Evolutionary conservation across 1,140 invertebrate genomes (phyloP).

Genomic region (Neuroterus valhalla): DNA sequence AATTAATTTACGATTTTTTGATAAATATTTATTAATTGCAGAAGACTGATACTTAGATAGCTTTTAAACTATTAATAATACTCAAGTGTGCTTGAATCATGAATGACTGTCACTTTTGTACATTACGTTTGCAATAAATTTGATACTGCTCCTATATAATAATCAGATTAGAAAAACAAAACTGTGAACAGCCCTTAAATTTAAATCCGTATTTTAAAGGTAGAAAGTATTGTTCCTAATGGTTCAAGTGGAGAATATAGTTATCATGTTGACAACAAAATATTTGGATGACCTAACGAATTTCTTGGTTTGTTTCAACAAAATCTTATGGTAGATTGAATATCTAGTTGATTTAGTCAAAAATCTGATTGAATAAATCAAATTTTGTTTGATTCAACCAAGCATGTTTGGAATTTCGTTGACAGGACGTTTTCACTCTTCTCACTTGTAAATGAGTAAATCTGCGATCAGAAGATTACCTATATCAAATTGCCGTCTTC

Average conservation of each 20-base stretch:
- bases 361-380: too few species aligned
- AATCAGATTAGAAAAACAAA: too few species aligned
- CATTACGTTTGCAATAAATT: background rate
- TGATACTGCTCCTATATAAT: background rate
- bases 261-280: too few species aligned
- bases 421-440: background rate
- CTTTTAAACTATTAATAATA: conserved; percentile 15
- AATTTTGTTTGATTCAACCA: too few species aligned
- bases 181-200: too few species aligned
- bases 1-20: background rate
- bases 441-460: conserved; percentile 13
- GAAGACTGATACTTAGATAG: conserved; percentile 38
- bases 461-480: background rate
- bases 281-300: too few species aligned
- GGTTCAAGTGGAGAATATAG: too few species aligned
- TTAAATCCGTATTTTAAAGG: too few species aligned
- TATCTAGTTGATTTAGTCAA: too few species aligned
- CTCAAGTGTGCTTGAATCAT: conserved; percentile 15
- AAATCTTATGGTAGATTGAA: too few species aligned
- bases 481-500: conserved; percentile 1
- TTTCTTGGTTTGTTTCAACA: too few species aligned
- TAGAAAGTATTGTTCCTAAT: too few species aligned
- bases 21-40: conserved; percentile 32
- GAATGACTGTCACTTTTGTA: background rate
- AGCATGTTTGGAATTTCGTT: conserved; percentile 1